Percentiles rank a stretch among this genome's conserved stretches.
phyloP scores from a whole-genome alignment of 2,113 vertebrate species.

The Chaetura pelagica region DNA sequence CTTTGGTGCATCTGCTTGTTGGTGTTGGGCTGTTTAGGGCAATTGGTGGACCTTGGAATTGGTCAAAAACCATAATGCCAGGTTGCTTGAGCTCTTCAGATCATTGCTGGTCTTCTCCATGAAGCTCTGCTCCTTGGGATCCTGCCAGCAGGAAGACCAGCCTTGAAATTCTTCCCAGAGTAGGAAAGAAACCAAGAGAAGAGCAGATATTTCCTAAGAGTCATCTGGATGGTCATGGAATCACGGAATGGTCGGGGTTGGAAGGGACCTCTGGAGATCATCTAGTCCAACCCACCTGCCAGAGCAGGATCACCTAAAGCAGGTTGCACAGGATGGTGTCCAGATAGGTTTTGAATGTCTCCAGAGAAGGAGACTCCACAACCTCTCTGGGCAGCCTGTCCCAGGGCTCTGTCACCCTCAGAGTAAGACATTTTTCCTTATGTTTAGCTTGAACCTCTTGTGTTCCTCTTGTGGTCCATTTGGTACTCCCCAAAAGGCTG shows the following conservation, averaged over 20 bases:
- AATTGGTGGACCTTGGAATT: not conserved
- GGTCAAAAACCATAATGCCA: not conserved
- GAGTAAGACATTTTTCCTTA: too few species aligned
- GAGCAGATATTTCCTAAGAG: slow-evolving; percentile 16
- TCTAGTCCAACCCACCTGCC: too few species aligned
- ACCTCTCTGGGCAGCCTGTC: too few species aligned
- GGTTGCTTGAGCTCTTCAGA: not conserved
- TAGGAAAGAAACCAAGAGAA: slow-evolving; percentile 19
- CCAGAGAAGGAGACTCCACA: too few species aligned
- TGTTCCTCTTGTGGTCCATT: not conserved
- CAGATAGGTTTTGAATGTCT: too few species aligned
- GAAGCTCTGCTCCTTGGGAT: not conserved
- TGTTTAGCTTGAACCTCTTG: too few species aligned
- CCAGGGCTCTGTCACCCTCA: too few species aligned
- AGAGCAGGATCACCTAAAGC: too few species aligned
- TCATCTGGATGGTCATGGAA: not conserved
- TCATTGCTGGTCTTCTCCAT: not conserved
- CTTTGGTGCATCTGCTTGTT: not conserved
- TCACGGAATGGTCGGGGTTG: too few species aligned
- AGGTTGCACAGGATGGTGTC: too few species aligned
- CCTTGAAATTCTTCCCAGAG: slow-evolving; percentile 33
- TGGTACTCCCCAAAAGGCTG: not conserved
- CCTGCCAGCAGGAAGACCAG: not conserved
- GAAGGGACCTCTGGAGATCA: too few species aligned
- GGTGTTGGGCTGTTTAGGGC: not conserved